A percentile compares a stretch with the other conserved stretches of the same genome.
Evolutionary conservation across 2,113 vertebrate genomes (phyloP).

Genomic region (Micronycteris hirsuta): DNA sequence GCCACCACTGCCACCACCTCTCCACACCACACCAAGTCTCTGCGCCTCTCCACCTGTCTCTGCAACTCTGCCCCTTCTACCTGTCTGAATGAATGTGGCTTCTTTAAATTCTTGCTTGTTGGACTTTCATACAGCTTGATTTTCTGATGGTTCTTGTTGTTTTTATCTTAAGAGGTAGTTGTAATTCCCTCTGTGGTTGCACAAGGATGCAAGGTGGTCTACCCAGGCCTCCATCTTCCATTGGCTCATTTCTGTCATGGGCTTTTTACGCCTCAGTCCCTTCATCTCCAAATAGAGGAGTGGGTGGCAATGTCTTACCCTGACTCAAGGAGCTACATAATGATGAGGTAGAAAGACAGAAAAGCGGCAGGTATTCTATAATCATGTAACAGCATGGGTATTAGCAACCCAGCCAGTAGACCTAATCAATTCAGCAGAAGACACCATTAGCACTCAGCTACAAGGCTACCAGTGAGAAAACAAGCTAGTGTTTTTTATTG

Average conservation of each 20-base stretch:
- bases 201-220: too few relatives aligned
- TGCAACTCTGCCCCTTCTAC: too few relatives aligned
- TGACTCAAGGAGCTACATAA: not conserved
- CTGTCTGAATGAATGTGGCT: too few relatives aligned
- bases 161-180: too few relatives aligned
- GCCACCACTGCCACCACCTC: too few relatives aligned
- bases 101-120: too few relatives aligned
- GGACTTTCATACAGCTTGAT: too few relatives aligned
- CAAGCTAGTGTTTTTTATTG: constrained; percentile 55
- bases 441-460: constrained; percentile 44
- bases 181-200: too few relatives aligned
- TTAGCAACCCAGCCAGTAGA: constrained; percentile 39
- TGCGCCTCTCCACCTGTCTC: too few relatives aligned
- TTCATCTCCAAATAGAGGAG: not conserved
- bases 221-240: too few relatives aligned
- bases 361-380: constrained; percentile 29
- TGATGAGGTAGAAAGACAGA: constrained; percentile 33
- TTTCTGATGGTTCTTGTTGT: too few relatives aligned
- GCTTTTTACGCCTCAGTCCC: not conserved
- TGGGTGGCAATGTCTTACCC: not conserved
- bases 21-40: too few relatives aligned
- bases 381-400: not conserved
- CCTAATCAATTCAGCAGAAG: constrained; percentile 61
- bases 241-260: not conserved
- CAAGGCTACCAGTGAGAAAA: constrained; percentile 46